phyloP scores from a whole-genome alignment of 2,888 invertebrate species.

The Pelosia muscerda region DNA sequence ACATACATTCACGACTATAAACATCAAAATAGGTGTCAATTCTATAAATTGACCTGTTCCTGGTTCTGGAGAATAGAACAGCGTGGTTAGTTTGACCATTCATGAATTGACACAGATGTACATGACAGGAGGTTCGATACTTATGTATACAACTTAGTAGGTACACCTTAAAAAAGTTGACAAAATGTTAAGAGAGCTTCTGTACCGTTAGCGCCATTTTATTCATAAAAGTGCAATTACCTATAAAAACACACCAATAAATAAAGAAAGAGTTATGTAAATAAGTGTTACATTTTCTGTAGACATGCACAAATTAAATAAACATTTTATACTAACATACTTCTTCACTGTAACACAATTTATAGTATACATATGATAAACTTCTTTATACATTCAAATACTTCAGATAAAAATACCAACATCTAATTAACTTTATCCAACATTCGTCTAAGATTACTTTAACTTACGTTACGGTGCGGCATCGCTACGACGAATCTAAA shows the following conservation, averaged over 20 bases:
- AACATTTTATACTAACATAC: constrained; percentile 21
- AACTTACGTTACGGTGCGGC: constrained; percentile 38
- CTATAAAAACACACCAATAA: neutral
- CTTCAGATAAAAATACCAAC: constrained; percentile 52
- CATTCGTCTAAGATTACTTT: constrained; percentile 54
- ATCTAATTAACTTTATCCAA: constrained; percentile 51
- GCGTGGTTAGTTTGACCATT: no score
- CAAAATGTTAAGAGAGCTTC: no score
- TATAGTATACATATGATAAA: constrained; percentile 25
- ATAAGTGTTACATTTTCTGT: constrained; percentile 6
- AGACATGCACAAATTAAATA: constrained; percentile 17
- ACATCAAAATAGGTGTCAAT: no score
- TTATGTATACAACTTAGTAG: no score
- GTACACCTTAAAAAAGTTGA: no score
- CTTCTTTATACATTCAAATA: constrained; percentile 45
- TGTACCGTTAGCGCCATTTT: no score
- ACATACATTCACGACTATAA: no score
- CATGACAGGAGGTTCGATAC: no score
- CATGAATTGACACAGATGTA: no score
- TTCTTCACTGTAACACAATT: constrained; percentile 34
- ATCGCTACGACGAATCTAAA: constrained; percentile 37
- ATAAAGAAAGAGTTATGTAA: neutral
- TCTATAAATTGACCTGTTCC: no score
- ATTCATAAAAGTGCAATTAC: no score
- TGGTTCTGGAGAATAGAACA: no score